Base-by-base conservation (phyloP, 2,888 invertebrate genomes). In the Sesamia inferens region DNA sequence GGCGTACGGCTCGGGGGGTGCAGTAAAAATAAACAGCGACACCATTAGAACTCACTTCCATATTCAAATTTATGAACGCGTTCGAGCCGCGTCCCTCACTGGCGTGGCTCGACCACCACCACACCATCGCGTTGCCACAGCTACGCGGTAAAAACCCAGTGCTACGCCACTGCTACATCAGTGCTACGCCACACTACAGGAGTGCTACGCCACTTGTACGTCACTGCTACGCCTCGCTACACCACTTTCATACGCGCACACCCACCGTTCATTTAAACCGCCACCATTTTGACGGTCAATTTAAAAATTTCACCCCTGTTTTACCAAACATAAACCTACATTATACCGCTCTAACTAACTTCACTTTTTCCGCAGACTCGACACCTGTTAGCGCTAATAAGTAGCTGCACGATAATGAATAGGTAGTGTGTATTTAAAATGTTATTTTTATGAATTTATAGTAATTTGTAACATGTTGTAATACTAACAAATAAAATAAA, bases 41-140 rank as follows among this genome's bases (percentile, higher is more conserved):
- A 95, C 95, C 95, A 96, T 96, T 96, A 96, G 94, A 95, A 96
- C 95, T 95, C 96, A 96, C 96, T 96, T 96, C 96, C 96, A 96
- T 96, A 96, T 96, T 96, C 95, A 94, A 96, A 96, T 96, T 95
- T 95, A 95, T 95, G 95, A 96, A 95, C 94, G 94, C 93, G 95
- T 93, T 92, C 93, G 89, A 91, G 88, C 89, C 90, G 89, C 84
- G 78, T 81, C 88, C 83, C 88, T 81, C 78, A 76, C 82, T 81
- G 82, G 72, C 85, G 83, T 85, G 87, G 80, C 87, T 83, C 81
- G 88, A 87, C 86, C 88, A 88, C 75, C 74, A 70, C 76, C 71
- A 77, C 78, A 72, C 88, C 86, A 44, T 81, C 82, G 19, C 68
- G 71, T 74, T 80, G 69, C 88, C 86, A 86, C 86, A 82, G 85